Evolutionary conservation across 2,797 vertebrate genomes (phyloP).

Genomic region (Acanthurus tractus): DNA sequence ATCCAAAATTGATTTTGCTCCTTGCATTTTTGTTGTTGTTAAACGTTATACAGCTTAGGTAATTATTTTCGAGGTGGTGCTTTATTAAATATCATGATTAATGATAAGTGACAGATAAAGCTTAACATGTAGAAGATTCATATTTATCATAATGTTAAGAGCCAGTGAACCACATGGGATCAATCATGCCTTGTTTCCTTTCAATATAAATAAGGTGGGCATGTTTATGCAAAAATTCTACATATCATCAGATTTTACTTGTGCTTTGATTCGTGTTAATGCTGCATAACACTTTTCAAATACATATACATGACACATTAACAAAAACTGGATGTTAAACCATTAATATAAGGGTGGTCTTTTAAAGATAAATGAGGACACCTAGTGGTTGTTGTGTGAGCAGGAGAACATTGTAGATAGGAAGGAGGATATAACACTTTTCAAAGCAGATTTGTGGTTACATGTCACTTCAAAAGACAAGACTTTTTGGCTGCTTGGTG

Average conservation of each 20-base stretch:
- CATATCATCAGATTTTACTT: not conserved
- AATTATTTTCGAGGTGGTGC: not conserved
- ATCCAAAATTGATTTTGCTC: not conserved
- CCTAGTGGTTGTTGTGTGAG: conserved; percentile 73
- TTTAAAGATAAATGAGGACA: conserved; percentile 76
- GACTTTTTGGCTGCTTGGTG: not conserved
- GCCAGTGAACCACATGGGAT: not conserved
- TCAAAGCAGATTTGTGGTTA: not conserved
- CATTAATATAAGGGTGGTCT: conserved; percentile 14
- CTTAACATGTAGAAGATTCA: no score
- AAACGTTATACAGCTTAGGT: not conserved
- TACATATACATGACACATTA: not conserved
- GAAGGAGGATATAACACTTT: not conserved
- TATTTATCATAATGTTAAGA: not conserved
- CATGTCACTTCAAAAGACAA: no score
- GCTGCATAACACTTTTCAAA: not conserved
- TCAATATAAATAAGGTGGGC: not conserved
- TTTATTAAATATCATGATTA: not conserved
- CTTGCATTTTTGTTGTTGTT: not conserved
- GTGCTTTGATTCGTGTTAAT: not conserved
- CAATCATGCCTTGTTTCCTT: not conserved
- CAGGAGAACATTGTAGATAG: not conserved
- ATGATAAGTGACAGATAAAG: not conserved
- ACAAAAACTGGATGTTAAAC: conserved; percentile 20
- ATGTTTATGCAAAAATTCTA: not conserved